Percentiles rank a stretch among this genome's conserved stretches.
Evolutionary conservation across 2,113 vertebrate species (phyloP).

Genomic region (Seriola dumerili): DNA sequence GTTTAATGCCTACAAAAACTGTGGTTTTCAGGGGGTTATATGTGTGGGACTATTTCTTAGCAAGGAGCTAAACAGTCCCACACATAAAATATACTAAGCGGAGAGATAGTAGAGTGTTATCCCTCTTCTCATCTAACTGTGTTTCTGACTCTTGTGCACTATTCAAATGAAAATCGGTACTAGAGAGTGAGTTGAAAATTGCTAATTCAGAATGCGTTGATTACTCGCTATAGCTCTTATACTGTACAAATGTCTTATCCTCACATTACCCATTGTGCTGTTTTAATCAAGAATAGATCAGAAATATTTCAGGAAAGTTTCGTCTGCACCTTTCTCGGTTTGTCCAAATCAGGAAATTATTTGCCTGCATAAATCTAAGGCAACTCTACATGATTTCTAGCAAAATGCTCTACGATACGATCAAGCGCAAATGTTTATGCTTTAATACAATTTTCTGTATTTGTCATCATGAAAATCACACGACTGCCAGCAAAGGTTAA

Average conservation of each 20-base stretch:
- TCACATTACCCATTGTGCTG: not conserved
- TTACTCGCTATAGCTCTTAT: not conserved
- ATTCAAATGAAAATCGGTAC: slow-evolving; percentile 4
- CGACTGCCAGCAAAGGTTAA: not conserved
- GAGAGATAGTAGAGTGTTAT: not conserved
- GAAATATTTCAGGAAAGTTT: no score
- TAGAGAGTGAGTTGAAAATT: slow-evolving; percentile 2
- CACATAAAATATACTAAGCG: not conserved
- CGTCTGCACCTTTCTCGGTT: no score
- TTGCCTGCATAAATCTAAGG: no score
- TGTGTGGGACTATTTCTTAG: no score
- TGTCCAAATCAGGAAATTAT: no score
- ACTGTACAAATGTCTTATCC: slow-evolving; percentile 8
- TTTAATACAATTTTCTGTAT: not conserved
- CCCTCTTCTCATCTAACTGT: not conserved
- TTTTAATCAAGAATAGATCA: slow-evolving; percentile 1
- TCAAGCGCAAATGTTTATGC: not conserved
- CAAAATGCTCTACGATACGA: not conserved
- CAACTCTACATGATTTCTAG: no score
- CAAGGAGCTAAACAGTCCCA: no score
- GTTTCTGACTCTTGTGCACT: not conserved
- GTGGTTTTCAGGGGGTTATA: no score
- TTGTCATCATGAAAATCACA: not conserved
- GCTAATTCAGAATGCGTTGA: slow-evolving; percentile 3
- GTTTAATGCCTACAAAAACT: no score